Conservation (phyloP, 2,797 vertebrate species). For the Allochrocebus solatus region DNA sequence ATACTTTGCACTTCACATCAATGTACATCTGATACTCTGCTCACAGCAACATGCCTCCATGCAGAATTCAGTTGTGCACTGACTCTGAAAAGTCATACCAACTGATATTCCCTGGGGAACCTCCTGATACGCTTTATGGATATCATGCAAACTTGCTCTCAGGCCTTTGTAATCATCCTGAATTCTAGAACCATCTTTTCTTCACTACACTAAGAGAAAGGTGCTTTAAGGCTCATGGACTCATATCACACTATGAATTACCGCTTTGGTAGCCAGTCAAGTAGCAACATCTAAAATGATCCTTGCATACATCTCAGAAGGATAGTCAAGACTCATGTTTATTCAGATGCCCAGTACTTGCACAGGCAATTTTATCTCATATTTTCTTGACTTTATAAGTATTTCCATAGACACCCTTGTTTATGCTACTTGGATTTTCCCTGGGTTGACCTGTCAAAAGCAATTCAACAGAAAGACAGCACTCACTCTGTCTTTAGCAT, state of each 20-base stretch:
- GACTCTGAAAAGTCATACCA: not conserved
- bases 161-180: not conserved
- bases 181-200: not conserved
- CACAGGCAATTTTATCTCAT: conserved; percentile 46
- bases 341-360: not conserved
- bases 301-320: conserved; percentile 37
- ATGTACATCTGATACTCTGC: not conserved
- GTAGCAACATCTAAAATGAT: not conserved
- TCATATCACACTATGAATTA: not conserved
- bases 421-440: conserved; percentile 66
- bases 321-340: conserved; percentile 46
- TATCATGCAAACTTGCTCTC: not conserved
- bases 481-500: conserved; percentile 52
- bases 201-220: not conserved
- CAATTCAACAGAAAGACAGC: conserved; percentile 66
- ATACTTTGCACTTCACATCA: not conserved
- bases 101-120: not conserved
- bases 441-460: conserved; percentile 55
- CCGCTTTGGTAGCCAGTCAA: conserved; percentile 32
- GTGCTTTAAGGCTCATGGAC: not conserved
- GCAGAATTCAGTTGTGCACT: not conserved
- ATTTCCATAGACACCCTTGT: conserved; percentile 55
- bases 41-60: not conserved
- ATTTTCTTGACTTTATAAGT: conserved; percentile 59
- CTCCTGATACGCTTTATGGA: not conserved